Base-by-base conservation (phyloP, 2,113 vertebrate species). In the Corvus moneduloides region DNA sequence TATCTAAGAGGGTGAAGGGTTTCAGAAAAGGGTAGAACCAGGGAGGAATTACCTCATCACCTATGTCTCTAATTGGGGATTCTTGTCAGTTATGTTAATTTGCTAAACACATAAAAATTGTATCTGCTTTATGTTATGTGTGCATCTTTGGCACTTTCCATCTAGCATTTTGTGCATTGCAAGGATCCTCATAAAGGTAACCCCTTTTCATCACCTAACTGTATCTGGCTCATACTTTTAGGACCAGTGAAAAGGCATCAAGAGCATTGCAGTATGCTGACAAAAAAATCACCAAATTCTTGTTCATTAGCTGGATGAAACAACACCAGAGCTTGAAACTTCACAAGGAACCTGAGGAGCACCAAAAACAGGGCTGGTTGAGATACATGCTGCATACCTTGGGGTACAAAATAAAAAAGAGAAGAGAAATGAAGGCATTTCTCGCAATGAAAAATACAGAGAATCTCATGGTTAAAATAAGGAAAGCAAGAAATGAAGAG, bases 301-400 rank as follows among this genome's bases (percentile, higher is more conserved):
- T 85, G 39, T 41, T 75, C 16, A 35, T 71, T 26, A 33, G 28
- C 27, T 51, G 46, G 43, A 20, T 22, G 44, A 81, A 94, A 78
- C 23, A 62, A 2, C 16, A 39, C 6, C 72, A 84, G 39, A 67
- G 24, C 27, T 58, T 43, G 41, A 62, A 61, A 64, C 18, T 27
- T 39, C 85, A 24, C 1, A 0, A n/a, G 28, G 54, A 78, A 54
- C 61, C 37, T 33, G 55, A 62, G 43, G 9, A 63, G 55, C 7
- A 46, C 22, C 27, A 24, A 48, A 73, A 63, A 39, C 71, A 61
- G n/a, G 20, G 46, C 28, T 54, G 16, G 1, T 2, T 59, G 66
- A 73, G 32, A n/a, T 41, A 32, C 2, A 8, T 0, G 0, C 27
- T 49, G 18, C 16, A 4, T 11, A 26, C 18, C 7, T 3, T 7